These are phyloP conservation scores for Lymantria dispar DNA, from an alignment of 2,888 invertebrate genomes.

Conservation along the genomic window DNA sequence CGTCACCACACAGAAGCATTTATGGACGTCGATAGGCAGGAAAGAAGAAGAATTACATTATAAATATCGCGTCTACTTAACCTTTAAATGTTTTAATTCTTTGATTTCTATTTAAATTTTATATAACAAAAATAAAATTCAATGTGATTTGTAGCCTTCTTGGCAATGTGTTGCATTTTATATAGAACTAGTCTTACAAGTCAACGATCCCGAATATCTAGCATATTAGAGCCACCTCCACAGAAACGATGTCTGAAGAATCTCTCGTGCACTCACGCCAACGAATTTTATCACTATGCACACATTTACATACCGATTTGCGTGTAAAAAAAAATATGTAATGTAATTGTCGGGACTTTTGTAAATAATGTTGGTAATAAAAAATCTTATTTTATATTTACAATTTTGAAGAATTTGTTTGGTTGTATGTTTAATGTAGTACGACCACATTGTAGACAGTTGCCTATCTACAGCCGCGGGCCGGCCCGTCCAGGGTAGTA, in stretches of 20 bases:
- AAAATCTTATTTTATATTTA: too few relatives aligned
- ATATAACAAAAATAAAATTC: background rate
- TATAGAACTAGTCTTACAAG: constrained; percentile 17
- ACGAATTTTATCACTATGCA: constrained; percentile 14
- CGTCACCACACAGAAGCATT: too few relatives aligned
- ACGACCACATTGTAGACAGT: too few relatives aligned
- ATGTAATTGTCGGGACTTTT: background rate
- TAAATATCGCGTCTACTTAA: too few relatives aligned
- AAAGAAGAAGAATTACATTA: too few relatives aligned
- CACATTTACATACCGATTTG: constrained; percentile 8
- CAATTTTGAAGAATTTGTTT: too few relatives aligned
- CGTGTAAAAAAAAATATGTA: background rate
- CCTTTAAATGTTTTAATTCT: too few relatives aligned
- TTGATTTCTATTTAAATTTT: background rate
- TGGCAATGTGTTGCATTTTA: constrained; percentile 20
- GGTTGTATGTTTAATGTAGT: too few relatives aligned
- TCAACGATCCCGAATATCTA: constrained; percentile 31
- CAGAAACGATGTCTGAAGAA: constrained; percentile 7
- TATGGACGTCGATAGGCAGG: too few relatives aligned
- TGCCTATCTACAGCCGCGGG: too few relatives aligned
- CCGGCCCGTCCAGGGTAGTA: too few relatives aligned
- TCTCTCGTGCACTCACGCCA: constrained; percentile 9
- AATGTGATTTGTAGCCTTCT: constrained; percentile 16
- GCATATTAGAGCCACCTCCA: constrained; percentile 23
- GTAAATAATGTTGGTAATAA: too few relatives aligned